Base-by-base conservation (phyloP, 2,113 vertebrate genomes). In the Varanus komodoensis region DNA sequence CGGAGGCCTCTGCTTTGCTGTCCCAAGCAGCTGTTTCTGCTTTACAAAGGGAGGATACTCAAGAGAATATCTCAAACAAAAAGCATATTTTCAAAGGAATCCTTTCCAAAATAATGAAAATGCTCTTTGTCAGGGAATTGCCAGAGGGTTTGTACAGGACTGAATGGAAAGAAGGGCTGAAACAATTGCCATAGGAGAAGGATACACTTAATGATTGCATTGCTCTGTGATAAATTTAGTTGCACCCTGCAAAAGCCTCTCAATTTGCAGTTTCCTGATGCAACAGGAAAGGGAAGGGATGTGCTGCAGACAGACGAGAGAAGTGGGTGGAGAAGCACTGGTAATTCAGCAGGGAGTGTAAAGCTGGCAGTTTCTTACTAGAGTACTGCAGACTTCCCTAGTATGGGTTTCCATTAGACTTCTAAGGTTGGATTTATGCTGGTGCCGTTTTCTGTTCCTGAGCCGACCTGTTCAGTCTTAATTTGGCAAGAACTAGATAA, bases 231-330 rank as follows among this genome's bases (percentile, higher is more conserved):
- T 92, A 91, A 89, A 95, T 94, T 78, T 52, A 93, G 88, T 93
- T 95, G 89, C 92, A 73, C 74, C 68, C 89, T 87, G 82, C 90
- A 95, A 89, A 95, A 95, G 87, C 89, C 86, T 68, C 95, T 90
- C 80, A 69, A 90, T 95, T 92, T 95, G 93, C 89, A 93, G 93
- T 92, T 95, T 96, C 95, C 93, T 94, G 95, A 92, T 94, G 93
- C 92, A 94, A 96, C 95, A 96, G 96, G 95, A 96, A 96, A 89
- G 85, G 94, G 95, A 95, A 95, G 94, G 89, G 95, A 94, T 95
- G 94, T 94, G 85, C 93, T 95, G 91, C 92, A 91, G 94, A 86
- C 71, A 93, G 85, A 71, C 32, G 91, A 89, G 92, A 90, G 0
- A 0, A 34, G 25, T 57, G 9, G 74, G 82, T 88, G 44, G 90